Evolutionary conservation across 2,797 vertebrate species (phyloP), one percentile per base, ranked within the genome.

Genomic region (Sciurus carolinensis): DNA sequence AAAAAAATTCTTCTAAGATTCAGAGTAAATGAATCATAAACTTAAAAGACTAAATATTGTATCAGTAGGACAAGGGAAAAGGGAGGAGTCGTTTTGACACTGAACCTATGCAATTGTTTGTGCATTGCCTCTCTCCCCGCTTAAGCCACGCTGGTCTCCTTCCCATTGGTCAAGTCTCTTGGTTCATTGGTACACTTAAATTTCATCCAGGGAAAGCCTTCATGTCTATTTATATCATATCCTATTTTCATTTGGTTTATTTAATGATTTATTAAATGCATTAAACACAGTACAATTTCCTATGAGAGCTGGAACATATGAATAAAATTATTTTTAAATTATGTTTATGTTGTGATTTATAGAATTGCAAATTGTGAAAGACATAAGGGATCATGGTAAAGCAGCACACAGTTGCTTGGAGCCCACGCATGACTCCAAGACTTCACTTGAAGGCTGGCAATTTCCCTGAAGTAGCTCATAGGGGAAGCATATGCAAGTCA

Each of bases 301-400:
- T 95, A 54, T 66, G 97, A 96, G 96, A 94, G 57, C 76, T 89
- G 36, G 50, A 96, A 91, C 92, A 87, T 90, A 80, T 86, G 91
- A 97, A 95, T 97, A 90, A 97, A 97, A 97, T 96, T 94, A 96
- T 91, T 96, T 97, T 57, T 91, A 96, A 95, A 97, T 97, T 95
- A 92, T 94, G 42, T 96, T 96, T 97, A 95, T 94, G 92, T 96
- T 95, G 62, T 97, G 91, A 97, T 96, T 97, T 97, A 97, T 96
- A 95, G 95, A 97, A 96, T 91, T 96, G 94, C 92, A 97, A 97
- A 97, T 97, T 97, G 88, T 95, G 79, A 93, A n/a, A 97, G 96
- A 96, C 88, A 72, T 94, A 79, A 94, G 94, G 94, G 95, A 94
- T 95, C 62, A 28, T 26, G n/a, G 75, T 73, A 91, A 89, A 93